Evolutionary conservation across 2,113 vertebrate genomes (phyloP), one percentile per base, ranked within the genome.

Genomic region (Psettodes erumei): DNA sequence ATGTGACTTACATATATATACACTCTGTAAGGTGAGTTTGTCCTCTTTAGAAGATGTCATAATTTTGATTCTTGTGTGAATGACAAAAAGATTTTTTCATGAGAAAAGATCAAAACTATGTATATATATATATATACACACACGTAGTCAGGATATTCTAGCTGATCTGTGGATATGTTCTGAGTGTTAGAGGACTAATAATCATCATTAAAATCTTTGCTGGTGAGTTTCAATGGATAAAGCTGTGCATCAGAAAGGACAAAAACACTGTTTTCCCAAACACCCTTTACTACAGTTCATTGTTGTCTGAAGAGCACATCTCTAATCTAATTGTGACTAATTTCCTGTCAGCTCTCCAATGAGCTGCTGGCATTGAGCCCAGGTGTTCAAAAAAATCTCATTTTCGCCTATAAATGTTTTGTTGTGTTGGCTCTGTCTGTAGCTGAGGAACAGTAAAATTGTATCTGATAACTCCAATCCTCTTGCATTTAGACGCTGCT

Each of bases 261-360:
- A 58, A 54, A 83, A 81, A 68, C 48, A 30, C 37, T 11, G 63
- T 11, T 35, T 48, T 76, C 45, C 53, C 11, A 35, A 73, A 65
- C 47, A 56, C 10, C 28, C 43, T 68, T 73, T 55, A 27, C 47
- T 28, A 63, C 61, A 77, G 54, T 51, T 43, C 23, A 67, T 45
- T 76, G 53, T 76, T 71, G 35, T 77, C 64, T 64, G 56, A 59
- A 13, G 58, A 80, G 81, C 55, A 18, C 65, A 61, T 66, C 73
- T 68, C 53, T 76, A 51, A 84, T 81, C 77, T 89, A 90, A 89
- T 90, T 81, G 66, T 79, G 83, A 90, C 79, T 71, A 75, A 88
- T 89, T 85, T 89, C 80, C 82, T 83, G 75, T 75, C 77, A 11
- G 64, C n/a, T 56, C 64, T 64, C 63, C 81, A 85, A 75, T 85